These are phyloP conservation scores for Leptarthrus brevirostris DNA, from an alignment of 2,888 invertebrate genomes.

Conservation along the genomic window DNA sequence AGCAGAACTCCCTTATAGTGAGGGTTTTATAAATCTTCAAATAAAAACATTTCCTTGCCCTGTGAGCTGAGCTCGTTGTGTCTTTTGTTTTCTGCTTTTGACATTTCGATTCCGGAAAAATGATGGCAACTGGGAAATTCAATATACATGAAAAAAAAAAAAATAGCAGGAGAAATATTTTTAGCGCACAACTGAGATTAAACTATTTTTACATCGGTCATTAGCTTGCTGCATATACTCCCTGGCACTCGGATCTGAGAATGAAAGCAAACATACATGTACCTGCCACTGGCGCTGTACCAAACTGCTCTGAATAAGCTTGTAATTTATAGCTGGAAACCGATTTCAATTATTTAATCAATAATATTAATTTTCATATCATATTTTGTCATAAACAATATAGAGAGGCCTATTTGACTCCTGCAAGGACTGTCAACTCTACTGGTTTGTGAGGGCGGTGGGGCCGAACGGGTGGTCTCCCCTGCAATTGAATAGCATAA, in stretches of 20 bases:
- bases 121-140: conserved; percentile 34
- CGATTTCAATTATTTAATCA: conserved; percentile 68
- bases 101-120: conserved; percentile 49
- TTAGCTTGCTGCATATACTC: conserved; percentile 26
- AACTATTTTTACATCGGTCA: conserved; percentile 26
- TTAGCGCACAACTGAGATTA: conserved; percentile 21
- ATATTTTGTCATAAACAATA: conserved; percentile 68
- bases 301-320: conserved; percentile 26
- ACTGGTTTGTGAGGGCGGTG: conserved; percentile 9
- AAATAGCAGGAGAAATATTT: conserved; percentile 29
- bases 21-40: conserved; percentile 50
- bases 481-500: conserved; percentile 51
- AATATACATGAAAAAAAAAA: conserved; percentile 33
- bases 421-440: conserved; percentile 2
- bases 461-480: conserved; percentile 15
- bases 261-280: conserved; percentile 35
- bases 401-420: conserved; percentile 42
- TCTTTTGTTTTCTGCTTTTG: conserved; percentile 51
- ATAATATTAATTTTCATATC: conserved; percentile 68
- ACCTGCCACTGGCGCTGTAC: conserved; percentile 4
- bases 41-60: conserved; percentile 50
- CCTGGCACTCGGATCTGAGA: conserved; percentile 24
- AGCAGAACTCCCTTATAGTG: conserved; percentile 42
- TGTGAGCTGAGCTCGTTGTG: conserved; percentile 17
- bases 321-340: conserved; percentile 54